phyloP scores from a whole-genome alignment of 37 sponge, comb jelly and placozoan genomes.

The Tethya wilhelma region DNA sequence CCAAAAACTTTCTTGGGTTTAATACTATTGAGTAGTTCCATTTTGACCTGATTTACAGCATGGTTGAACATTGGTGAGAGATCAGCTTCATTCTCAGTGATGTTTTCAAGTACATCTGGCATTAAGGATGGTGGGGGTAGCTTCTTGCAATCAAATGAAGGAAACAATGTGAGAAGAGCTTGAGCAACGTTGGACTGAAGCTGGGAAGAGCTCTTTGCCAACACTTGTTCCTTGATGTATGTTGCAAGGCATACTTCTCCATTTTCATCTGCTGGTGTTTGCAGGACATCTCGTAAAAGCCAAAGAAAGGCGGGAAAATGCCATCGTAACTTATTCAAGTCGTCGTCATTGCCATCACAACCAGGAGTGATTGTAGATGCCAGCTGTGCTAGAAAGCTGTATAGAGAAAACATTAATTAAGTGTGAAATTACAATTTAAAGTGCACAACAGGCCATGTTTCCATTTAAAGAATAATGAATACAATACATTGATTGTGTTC shows the following conservation, averaged over 20 bases:
- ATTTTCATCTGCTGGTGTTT: neutral
- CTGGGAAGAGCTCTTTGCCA: neutral
- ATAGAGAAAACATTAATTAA: neutral
- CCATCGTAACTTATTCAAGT: neutral
- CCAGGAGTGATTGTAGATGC: constrained; percentile 5
- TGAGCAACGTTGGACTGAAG: neutral
- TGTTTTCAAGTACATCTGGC: neutral
- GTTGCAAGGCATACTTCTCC: neutral
- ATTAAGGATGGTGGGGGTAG: constrained; percentile 9
- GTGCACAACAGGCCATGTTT: too few relatives aligned
- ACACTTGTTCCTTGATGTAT: constrained; percentile 5
- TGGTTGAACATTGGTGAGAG: constrained; percentile 5
- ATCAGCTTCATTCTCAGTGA: neutral
- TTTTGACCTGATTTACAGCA: neutral
- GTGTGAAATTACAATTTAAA: too few relatives aligned
- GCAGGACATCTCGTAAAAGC: constrained; percentile 17
- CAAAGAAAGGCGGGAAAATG: constrained; percentile 27
- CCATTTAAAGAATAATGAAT: too few relatives aligned
- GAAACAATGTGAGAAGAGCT: constrained; percentile 10
- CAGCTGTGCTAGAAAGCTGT: constrained; percentile 19
- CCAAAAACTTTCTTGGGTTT: constrained; percentile 3
- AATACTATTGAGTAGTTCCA: neutral
- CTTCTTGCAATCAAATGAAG: constrained; percentile 1
- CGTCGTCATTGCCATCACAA: neutral
- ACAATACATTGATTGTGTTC: too few relatives aligned